These are phyloP conservation scores for Rhinoraja longicauda DNA, from an alignment of 2,797 vertebrate genomes.

Conservation along the genomic window DNA sequence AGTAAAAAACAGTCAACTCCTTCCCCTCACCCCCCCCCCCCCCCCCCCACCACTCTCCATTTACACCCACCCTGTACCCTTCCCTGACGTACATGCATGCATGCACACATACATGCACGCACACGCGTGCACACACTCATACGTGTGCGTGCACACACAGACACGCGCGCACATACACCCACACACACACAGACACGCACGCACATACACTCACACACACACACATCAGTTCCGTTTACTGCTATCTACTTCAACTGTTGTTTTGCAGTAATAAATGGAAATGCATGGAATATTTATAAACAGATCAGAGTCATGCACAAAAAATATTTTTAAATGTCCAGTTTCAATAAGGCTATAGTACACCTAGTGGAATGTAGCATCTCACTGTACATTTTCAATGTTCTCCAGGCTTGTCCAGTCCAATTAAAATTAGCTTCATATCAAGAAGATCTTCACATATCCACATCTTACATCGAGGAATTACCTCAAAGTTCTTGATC, in stretches of 20 bases:
- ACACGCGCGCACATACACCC: no score
- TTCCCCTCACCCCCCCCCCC: no score
- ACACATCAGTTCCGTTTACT: background rate
- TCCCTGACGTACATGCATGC: no score
- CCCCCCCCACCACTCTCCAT: no score
- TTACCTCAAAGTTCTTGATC: background rate
- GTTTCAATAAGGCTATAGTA: slow-evolving; percentile 6
- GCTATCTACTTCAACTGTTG: background rate
- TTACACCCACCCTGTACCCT: no score
- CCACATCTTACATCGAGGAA: background rate
- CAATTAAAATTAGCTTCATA: background rate
- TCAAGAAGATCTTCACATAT: background rate
- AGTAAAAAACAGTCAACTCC: background rate
- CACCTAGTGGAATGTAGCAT: background rate
- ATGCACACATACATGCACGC: no score
- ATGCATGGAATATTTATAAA: background rate
- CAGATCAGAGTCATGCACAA: background rate
- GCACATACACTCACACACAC: background rate
- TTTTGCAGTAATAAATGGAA: background rate
- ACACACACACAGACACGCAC: no score
- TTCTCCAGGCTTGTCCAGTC: background rate
- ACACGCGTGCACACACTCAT: no score
- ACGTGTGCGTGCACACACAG: no score
- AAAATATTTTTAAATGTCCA: background rate
- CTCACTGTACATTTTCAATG: background rate